Conservation (phyloP, 2,888 invertebrate species). For the Stenurella melanura region DNA sequence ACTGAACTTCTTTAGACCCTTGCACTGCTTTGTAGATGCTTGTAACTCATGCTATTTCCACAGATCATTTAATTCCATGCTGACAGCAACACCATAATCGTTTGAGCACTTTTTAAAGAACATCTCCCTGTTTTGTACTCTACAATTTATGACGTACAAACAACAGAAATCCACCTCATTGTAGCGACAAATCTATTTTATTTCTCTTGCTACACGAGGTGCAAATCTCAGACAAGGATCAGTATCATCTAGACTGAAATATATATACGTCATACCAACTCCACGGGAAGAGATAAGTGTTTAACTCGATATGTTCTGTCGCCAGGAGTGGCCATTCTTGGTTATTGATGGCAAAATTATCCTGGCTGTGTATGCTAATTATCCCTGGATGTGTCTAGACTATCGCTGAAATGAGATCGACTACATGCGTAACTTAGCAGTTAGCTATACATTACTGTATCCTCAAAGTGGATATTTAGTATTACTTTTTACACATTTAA, state of each 20-base stretch:
- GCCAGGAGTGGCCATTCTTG: conserved; percentile 65
- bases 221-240: conserved; percentile 61
- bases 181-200: conserved; percentile 60
- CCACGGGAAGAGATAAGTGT: conserved; percentile 64
- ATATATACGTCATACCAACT: conserved; percentile 63
- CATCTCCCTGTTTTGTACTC: conserved; percentile 21
- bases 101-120: not conserved
- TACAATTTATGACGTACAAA: conserved; percentile 30
- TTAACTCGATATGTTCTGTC: conserved; percentile 65
- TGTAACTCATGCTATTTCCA: not conserved
- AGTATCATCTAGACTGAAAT: conserved; percentile 64
- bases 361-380: conserved; percentile 62
- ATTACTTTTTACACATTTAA: too few species aligned
- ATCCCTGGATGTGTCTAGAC: conserved; percentile 43
- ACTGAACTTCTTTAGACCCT: not conserved
- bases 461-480: not conserved
- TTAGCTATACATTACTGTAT: not conserved
- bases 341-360: conserved; percentile 67
- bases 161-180: conserved; percentile 45
- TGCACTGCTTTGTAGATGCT: not conserved
- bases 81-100: conserved; percentile 32
- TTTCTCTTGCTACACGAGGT: conserved; percentile 56
- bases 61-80: conserved; percentile 18
- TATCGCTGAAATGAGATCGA: conserved; percentile 13
- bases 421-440: conserved; percentile 26